Percentiles rank a stretch among this genome's conserved stretches.
Conservation (phyloP, 2,113 vertebrate genomes). For the Otocyon megalotis region DNA sequence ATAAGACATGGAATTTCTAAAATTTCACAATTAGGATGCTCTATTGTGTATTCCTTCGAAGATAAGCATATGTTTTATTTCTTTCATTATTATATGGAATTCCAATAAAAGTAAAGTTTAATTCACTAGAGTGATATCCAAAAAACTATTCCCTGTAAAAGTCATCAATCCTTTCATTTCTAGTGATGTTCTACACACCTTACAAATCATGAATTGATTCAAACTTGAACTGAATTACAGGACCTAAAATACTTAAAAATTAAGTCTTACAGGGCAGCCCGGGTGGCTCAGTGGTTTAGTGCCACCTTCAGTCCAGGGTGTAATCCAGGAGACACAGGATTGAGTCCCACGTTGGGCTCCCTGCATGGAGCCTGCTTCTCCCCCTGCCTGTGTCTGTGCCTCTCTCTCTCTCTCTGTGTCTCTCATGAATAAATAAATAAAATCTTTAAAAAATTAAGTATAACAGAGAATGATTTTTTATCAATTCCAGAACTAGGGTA, state of each 20-base stretch:
- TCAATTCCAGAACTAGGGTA: not conserved
- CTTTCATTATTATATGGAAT: not conserved
- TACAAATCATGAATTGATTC: not conserved
- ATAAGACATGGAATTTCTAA: not conserved
- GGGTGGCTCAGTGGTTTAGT: too few species aligned
- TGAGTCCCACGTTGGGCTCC: too few species aligned
- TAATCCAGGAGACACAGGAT: too few species aligned
- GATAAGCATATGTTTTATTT: not conserved
- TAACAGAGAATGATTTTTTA: not conserved
- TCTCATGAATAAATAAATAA: too few species aligned
- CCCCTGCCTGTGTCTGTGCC: too few species aligned
- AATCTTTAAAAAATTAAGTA: not conserved
- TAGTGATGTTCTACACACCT: not conserved
- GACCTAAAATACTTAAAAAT: not conserved
- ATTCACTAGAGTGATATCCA: not conserved
- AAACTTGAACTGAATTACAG: not conserved
- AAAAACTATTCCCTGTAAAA: not conserved
- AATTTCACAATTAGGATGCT: not conserved
- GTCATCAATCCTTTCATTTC: not conserved
- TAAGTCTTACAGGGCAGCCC: not conserved
- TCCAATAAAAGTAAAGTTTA: slow-evolving; percentile 37
- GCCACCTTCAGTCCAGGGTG: too few species aligned
- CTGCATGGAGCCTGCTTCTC: too few species aligned
- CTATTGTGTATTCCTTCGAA: not conserved
- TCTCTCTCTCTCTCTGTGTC: too few species aligned